phyloP scores from a whole-genome alignment of 1,140 invertebrate genomes.

The Trigoniulus corallinus region DNA sequence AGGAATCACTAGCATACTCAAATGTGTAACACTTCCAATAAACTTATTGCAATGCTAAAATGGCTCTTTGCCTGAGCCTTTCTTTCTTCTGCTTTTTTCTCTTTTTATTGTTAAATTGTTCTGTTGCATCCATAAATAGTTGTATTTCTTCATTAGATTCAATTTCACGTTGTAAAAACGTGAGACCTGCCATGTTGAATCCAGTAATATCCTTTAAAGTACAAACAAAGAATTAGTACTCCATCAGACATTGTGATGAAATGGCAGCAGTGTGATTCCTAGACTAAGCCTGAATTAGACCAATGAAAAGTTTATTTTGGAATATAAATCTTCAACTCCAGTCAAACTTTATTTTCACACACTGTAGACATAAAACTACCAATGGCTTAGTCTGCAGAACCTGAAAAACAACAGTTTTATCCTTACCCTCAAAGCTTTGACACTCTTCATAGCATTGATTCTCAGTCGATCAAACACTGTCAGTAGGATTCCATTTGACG shows the following conservation, averaged over 20 bases:
- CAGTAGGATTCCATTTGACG: slow-evolving; percentile 45
- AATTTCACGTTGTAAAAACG: slow-evolving; percentile 53
- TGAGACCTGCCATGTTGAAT: slow-evolving; percentile 69
- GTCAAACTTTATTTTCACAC: too few relatives aligned
- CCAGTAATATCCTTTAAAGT: slow-evolving; percentile 66
- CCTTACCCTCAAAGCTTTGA: slow-evolving; percentile 44
- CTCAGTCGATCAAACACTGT: slow-evolving; percentile 49
- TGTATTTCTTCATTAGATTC: slow-evolving; percentile 62
- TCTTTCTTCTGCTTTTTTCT: slow-evolving; percentile 49
- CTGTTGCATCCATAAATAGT: slow-evolving; percentile 64
- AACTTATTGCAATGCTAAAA: slow-evolving; percentile 29
- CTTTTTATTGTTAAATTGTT: slow-evolving; percentile 42
- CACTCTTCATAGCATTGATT: slow-evolving; percentile 35
- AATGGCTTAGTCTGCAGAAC: too few relatives aligned
- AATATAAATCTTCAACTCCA: too few relatives aligned
- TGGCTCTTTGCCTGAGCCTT: slow-evolving; percentile 44
- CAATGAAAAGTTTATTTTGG: too few relatives aligned
- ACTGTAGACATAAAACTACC: too few relatives aligned
- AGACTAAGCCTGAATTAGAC: background rate
- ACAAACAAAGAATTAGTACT: too few relatives aligned
- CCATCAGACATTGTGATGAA: background rate
- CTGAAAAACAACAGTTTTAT: too few relatives aligned
- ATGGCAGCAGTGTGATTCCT: background rate
- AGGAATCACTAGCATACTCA: too few relatives aligned
- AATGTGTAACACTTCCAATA: too few relatives aligned